These are phyloP conservation scores for Tachina lurida DNA, from an alignment of 2,888 invertebrate species.

Conservation along the genomic window DNA sequence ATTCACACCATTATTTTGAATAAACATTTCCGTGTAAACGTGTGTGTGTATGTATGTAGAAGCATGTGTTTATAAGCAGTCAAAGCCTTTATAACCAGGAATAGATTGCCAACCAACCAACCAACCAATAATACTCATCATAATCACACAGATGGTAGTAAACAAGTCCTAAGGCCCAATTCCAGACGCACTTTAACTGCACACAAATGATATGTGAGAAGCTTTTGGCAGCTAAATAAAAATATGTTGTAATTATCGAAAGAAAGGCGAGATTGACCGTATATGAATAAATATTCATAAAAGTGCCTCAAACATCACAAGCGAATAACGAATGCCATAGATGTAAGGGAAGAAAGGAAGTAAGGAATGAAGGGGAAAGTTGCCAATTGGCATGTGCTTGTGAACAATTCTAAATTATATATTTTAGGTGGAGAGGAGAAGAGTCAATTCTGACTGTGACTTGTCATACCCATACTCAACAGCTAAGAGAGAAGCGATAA, in stretches of 20 bases:
- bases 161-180: slow-evolving; percentile 60
- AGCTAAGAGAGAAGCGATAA: slow-evolving; percentile 48
- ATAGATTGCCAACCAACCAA: slow-evolving; percentile 20
- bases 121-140: slow-evolving; percentile 32
- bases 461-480: slow-evolving; percentile 20
- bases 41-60: background rate
- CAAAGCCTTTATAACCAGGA: slow-evolving; percentile 46
- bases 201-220: slow-evolving; percentile 59
- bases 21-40: background rate
- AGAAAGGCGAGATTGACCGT: slow-evolving; percentile 41
- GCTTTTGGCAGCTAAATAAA: slow-evolving; percentile 68
- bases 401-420: slow-evolving; percentile 31
- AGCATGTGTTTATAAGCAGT: background rate
- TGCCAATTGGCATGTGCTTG: slow-evolving; percentile 49
- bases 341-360: background rate
- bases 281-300: slow-evolving; percentile 15
- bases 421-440: background rate
- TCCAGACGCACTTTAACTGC: slow-evolving; percentile 54
- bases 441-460: background rate
- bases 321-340: background rate
- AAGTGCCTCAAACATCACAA: background rate
- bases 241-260: slow-evolving; percentile 64
- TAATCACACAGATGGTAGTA: slow-evolving; percentile 57
- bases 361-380: slow-evolving; percentile 29
- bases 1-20: slow-evolving; percentile 57